Evolutionary conservation across 1,140 invertebrate species (phyloP), one percentile per base, ranked within the genome.

Genomic region (Papilio dardanus): DNA sequence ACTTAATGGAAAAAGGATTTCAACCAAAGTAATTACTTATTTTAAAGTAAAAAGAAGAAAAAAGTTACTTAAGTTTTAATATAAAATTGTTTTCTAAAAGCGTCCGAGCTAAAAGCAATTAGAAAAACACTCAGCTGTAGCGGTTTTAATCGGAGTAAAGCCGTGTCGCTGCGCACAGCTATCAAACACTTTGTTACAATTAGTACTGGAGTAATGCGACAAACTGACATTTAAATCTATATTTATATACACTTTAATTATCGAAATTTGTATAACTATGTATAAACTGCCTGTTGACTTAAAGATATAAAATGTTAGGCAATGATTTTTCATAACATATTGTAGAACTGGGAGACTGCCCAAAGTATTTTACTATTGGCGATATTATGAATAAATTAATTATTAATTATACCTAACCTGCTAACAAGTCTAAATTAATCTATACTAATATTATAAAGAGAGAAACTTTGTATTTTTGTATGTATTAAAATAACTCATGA

Each of bases 81-180:
- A 62, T 30, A 62, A 28, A 62, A 62, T 62, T 62, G 54, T 62
- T 62, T 28, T 62, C 54, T 62, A 62, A 62, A 62, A 62, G 24
- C 54, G 10, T 28, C 54, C 10, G 10, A 62, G 54, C 54, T 62
- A 62, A 62, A 62, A 62, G 54, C 54, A 62, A 62, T 62, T 62
- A 62, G 24, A 62, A 30, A 62, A 62, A 62, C 54, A 62, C 54
- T 62, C 21, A 14, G 54, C 24, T 30, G 54, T 12, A 62, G 24
- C 54, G 30, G 54, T 62, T 62, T 62, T 62, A 62, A 62, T 62
- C 54, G 14, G 24, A 30, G 54, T 62, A 16, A 62, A 62, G 54
- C 10, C 54, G 19, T 62, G 54, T 58, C 54, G 54, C 24, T 30
- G 24, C 54, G 54, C 24, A 7, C 54, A 28, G 12, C 54, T 28